Evolutionary conservation across 2,888 invertebrate species (phyloP), one percentile per base, ranked within the genome.

Genomic region (Apamea anceps): DNA sequence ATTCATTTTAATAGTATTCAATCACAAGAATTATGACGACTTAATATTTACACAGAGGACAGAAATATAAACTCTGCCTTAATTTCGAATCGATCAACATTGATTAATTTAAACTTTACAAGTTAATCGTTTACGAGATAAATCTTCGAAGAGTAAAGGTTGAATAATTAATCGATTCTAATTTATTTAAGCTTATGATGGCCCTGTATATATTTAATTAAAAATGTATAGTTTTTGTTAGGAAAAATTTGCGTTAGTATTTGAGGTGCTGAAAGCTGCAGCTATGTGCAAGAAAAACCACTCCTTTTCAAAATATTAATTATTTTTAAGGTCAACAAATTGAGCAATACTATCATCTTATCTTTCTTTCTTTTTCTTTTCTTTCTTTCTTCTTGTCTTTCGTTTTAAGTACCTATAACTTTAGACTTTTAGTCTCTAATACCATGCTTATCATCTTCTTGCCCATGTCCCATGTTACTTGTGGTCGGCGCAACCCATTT

Each of bases 21-120:
- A 74, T 85, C 80, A 72, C 81, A 63, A 6, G 3, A 75, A 65
- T 62, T 62, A 77, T 84, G 78, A 81, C 51, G 68, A 72, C 67
- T n/a, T n/a, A n/a, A 85, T 85, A 45, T 76, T 77, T 80, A 71
- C 72, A 63, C n/a, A 83, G 25, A 66, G 72, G 77, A 79, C 75
- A 84, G 57, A 74, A 68, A 77, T 45, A 81, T 77, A 77, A 66
- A 60, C 66, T 72, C 32, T 18, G 84, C 60, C 76, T 86, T 84
- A 86, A 86, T 75, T 79, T 75, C 25, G n/a, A 51, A 86, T 86
- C 37, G 1, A 75, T 86, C 78, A 78, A 73, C 32, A 45, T 45
- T 68, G 72, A 86, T 84, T 78, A 77, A 77, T 83, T 80, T 80
- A 77, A 85, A 73, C 66, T 73, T 76, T 82, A 80, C 80, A 77